phyloP scores from a whole-genome alignment of 2,113 vertebrate genomes.

The Nycticryphes semicollaris region DNA sequence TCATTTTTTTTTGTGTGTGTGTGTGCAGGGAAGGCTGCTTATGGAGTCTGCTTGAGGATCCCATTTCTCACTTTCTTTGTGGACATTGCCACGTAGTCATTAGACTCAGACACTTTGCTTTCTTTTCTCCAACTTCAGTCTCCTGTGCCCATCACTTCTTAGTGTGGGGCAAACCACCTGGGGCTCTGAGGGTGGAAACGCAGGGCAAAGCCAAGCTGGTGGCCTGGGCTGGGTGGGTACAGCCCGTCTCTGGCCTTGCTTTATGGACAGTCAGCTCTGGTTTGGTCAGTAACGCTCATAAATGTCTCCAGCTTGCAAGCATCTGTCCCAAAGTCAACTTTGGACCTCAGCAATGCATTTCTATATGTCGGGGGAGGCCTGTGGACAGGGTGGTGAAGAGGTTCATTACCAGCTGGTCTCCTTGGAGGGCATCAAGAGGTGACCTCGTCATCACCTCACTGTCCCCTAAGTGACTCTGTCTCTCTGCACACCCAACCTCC shows the following conservation, averaged over 20 bases:
- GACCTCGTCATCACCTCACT: background rate
- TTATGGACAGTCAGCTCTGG: background rate
- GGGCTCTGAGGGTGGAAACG: background rate
- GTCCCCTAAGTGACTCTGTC: background rate
- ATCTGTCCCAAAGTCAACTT: rapidly evolving
- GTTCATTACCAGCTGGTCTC: background rate
- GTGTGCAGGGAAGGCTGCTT: background rate
- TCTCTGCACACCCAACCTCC: background rate
- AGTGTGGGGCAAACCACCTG: background rate
- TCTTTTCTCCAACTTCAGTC: background rate
- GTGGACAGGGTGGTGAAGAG: background rate
- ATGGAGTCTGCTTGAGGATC: background rate
- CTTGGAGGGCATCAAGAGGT: background rate
- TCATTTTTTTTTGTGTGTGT: background rate
- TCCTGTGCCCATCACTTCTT: background rate
- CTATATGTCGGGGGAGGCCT: background rate
- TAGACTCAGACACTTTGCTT: background rate
- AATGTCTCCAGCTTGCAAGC: background rate
- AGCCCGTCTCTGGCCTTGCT: background rate
- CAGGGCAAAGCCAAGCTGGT: background rate
- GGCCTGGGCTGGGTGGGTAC: background rate
- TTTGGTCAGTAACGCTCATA: background rate
- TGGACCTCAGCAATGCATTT: background rate
- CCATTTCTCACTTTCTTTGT: background rate
- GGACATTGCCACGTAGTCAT: background rate